phyloP scores from a whole-genome alignment of 2,888 invertebrate species.

The Eristalis tenax region DNA sequence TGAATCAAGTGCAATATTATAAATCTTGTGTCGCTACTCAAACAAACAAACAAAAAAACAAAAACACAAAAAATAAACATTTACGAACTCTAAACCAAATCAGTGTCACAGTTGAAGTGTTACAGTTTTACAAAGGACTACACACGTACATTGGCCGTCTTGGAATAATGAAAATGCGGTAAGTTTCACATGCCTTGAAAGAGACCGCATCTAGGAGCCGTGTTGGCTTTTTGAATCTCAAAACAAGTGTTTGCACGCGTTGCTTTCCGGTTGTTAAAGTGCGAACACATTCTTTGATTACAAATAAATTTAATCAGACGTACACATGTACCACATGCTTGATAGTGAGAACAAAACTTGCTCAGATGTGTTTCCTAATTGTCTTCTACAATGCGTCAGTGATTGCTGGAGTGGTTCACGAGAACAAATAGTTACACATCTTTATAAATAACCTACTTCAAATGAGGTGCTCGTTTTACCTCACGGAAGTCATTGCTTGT shows the following conservation, averaged over 20 bases:
- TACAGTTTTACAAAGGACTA: background rate
- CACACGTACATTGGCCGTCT: conserved; percentile 7
- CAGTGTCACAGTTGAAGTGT: background rate
- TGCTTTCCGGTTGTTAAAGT: background rate
- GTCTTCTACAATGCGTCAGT: too few species aligned
- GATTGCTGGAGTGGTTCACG: too few species aligned
- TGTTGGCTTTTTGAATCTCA: background rate
- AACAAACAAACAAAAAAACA: too few species aligned
- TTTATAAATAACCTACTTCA: too few species aligned
- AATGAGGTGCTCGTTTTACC: too few species aligned
- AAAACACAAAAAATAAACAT: background rate
- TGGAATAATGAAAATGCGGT: conserved; percentile 68
- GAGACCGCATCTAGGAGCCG: background rate
- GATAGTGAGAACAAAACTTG: too few species aligned
- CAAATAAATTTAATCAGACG: background rate
- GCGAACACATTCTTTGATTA: background rate
- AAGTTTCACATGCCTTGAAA: background rate
- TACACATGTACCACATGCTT: background rate
- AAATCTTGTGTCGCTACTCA: background rate
- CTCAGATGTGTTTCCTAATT: too few species aligned
- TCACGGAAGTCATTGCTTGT: too few species aligned
- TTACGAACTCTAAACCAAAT: background rate
- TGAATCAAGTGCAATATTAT: background rate
- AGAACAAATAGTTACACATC: too few species aligned
- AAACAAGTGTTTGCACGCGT: background rate